Percentiles rank a stretch among this genome's conserved stretches.
Evolutionary conservation across 1,140 invertebrate species (phyloP).

Genomic region (Fopius arisanus): DNA sequence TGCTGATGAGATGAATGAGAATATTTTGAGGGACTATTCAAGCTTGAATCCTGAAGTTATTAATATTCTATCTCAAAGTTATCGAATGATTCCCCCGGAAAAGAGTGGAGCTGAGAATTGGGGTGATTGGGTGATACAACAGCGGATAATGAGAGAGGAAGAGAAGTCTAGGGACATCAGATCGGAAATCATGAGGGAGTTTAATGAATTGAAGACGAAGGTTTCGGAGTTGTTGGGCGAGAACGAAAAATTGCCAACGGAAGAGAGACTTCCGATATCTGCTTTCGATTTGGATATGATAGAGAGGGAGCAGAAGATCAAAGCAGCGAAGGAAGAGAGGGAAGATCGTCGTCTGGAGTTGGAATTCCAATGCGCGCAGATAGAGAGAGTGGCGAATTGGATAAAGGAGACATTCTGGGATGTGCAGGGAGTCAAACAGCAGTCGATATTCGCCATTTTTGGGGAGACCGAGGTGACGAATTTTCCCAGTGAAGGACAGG

Average conservation of each 20-base stretch:
- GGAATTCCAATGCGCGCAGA: constrained; percentile 50
- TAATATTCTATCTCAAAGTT: constrained; percentile 33
- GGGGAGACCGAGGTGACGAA: constrained; percentile 56
- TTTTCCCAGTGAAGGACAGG: constrained; percentile 45
- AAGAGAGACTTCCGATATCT: constrained; percentile 47
- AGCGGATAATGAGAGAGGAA: constrained; percentile 35
- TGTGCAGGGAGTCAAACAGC: constrained; percentile 48
- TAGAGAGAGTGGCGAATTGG: constrained; percentile 56
- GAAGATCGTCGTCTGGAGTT: constrained; percentile 50
- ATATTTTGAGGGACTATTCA: constrained; percentile 41
- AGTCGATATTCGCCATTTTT: constrained; percentile 59
- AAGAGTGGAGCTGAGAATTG: constrained; percentile 40
- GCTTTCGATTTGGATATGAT: constrained; percentile 51
- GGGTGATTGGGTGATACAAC: constrained; percentile 45
- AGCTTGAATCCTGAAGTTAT: constrained; percentile 32
- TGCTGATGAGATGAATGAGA: constrained; percentile 14
- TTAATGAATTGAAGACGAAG: constrained; percentile 42
- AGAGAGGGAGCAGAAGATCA: constrained; percentile 43
- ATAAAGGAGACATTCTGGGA: constrained; percentile 57
- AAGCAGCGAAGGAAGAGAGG: constrained; percentile 54
- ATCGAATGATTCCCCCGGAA: constrained; percentile 27
- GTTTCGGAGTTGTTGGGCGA: constrained; percentile 47
- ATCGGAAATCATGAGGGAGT: constrained; percentile 35
- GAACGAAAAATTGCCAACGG: constrained; percentile 48
- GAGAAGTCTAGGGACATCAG: constrained; percentile 29